phyloP scores from a whole-genome alignment of 2,113 vertebrate genomes.

The Plotosus lineatus region DNA sequence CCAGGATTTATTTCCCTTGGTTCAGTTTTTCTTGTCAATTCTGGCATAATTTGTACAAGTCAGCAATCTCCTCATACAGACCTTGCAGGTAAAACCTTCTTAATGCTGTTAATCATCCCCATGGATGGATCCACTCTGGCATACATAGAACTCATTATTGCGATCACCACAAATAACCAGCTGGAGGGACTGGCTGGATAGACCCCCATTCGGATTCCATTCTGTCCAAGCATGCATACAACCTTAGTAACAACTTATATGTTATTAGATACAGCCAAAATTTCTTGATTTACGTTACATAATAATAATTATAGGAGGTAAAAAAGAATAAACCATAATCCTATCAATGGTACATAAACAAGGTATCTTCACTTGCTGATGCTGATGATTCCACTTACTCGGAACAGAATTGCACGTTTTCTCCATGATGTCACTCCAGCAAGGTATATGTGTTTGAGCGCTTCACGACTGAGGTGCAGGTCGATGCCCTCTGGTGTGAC shows the following conservation, averaged over 20 bases:
- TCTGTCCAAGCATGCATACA: conserved; percentile 70
- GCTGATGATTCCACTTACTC: conserved; percentile 69
- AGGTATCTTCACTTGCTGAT: not conserved
- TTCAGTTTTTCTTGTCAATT: not conserved
- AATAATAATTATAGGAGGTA: not conserved
- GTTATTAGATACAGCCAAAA: not conserved
- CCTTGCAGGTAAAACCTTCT: conserved; percentile 77
- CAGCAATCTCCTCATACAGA: conserved; percentile 60
- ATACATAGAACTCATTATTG: conserved; percentile 85
- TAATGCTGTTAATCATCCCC: conserved; percentile 81
- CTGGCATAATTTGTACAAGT: not conserved
- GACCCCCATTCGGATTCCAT: conserved; percentile 86
- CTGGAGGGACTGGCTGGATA: conserved; percentile 92
- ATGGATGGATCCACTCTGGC: conserved; percentile 81
- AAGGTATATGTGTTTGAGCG: conserved; percentile 85
- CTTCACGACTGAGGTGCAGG: conserved; percentile 85
- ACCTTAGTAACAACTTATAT: not conserved
- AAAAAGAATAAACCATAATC: not conserved
- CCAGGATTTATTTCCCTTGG: not conserved
- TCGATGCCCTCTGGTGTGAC: conserved; percentile 90
- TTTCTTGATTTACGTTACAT: not conserved
- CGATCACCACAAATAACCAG: conserved; percentile 85
- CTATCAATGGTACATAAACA: not conserved
- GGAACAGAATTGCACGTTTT: conserved; percentile 84
- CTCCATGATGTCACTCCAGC: conserved; percentile 85